phyloP scores from a whole-genome alignment of 2,888 invertebrate species.

The Papilio demoleus region DNA sequence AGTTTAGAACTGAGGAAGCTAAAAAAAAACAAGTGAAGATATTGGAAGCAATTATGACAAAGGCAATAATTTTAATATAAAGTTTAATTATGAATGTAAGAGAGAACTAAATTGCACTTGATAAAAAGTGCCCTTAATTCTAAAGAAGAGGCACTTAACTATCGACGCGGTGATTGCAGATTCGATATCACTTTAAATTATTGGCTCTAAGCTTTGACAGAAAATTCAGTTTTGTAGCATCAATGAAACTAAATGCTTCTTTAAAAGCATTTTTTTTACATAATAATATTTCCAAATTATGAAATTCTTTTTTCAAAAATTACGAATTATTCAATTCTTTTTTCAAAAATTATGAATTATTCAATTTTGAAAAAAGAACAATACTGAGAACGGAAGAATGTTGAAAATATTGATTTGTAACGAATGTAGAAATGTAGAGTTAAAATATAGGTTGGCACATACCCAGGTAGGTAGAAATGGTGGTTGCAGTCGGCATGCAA shows the following conservation, averaged over 20 bases:
- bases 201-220: neutral
- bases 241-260: neutral
- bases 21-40: no score
- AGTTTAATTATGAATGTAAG: neutral
- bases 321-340: no score
- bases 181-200: neutral
- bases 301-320: no score
- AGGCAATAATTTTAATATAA: neutral
- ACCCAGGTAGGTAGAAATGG: slow-evolving; percentile 14
- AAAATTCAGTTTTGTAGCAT: neutral
- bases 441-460: slow-evolving; percentile 8
- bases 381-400: no score
- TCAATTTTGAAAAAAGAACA: no score
- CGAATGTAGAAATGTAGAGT: neutral
- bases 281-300: no score
- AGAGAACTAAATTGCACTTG: neutral
- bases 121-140: neutral
- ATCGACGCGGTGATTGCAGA: neutral
- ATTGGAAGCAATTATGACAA: neutral
- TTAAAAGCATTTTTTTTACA: no score
- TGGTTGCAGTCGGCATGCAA: slow-evolving; percentile 18
- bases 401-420: neutral
- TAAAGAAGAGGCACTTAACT: neutral
- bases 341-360: no score
- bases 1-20: no score